phyloP scores from a whole-genome alignment of 2,797 vertebrate genomes.

The Muscicapa striata region DNA sequence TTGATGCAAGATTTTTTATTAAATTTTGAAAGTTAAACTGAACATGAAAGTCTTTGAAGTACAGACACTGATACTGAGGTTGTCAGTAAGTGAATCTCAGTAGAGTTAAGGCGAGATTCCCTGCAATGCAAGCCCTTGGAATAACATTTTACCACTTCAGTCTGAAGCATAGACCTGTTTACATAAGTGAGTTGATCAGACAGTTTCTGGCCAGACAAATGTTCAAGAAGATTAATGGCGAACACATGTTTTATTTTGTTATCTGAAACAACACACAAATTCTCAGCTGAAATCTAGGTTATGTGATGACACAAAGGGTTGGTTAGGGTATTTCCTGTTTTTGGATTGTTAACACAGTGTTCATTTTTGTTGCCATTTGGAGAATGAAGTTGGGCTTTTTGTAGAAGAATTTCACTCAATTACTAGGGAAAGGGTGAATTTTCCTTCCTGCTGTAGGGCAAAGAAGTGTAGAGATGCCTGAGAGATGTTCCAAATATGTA shows the following conservation, averaged over 20 bases:
- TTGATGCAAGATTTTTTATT: neutral
- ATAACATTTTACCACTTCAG: conserved; percentile 23
- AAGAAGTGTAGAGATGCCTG: neutral
- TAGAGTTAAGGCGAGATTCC: conserved; percentile 1
- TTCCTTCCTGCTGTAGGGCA: neutral
- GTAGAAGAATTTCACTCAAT: neutral
- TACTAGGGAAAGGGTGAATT: neutral
- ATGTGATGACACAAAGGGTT: neutral
- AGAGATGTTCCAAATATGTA: neutral
- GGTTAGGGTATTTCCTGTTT: neutral
- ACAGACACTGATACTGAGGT: neutral
- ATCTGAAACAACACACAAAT: conserved; percentile 42
- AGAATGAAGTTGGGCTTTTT: neutral
- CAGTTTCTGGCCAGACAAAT: conserved; percentile 36
- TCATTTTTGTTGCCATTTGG: neutral
- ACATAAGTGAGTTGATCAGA: conserved; percentile 37
- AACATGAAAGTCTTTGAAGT: neutral
- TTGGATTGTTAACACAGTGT: neutral
- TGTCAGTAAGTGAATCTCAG: neutral
- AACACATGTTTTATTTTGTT: conserved; percentile 47
- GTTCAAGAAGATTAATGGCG: conserved; percentile 18
- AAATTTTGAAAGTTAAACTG: neutral
- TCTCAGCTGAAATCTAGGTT: conserved; percentile 28
- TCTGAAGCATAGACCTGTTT: conserved; percentile 37
- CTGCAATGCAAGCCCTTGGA: conserved; percentile 5